Evolutionary conservation across 2,888 invertebrate species (phyloP).

Genomic region (Trachelus troglodyta): DNA sequence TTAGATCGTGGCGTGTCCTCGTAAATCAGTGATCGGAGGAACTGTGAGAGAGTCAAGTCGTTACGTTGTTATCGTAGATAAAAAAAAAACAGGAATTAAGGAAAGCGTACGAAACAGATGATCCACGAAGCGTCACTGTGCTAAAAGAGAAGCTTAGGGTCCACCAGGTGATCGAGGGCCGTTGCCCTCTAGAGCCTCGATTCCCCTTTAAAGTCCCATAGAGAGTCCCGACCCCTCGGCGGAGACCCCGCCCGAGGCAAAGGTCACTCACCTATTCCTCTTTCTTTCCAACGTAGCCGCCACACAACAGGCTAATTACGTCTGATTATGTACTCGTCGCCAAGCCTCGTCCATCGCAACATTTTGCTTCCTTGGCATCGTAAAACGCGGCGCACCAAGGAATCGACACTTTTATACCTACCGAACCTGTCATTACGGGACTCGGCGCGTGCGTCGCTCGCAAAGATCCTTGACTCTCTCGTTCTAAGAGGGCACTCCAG

Average conservation of each 20-base stretch:
- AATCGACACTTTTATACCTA: background rate
- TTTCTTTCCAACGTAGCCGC: slow-evolving; percentile 30
- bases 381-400: background rate
- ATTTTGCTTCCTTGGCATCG: background rate
- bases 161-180: slow-evolving; percentile 33
- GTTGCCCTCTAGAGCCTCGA: slow-evolving; percentile 34
- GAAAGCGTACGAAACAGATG: background rate
- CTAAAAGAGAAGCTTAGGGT: background rate
- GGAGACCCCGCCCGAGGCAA: slow-evolving; percentile 55
- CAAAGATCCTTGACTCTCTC: background rate
- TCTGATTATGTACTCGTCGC: slow-evolving; percentile 46
- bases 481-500: background rate
- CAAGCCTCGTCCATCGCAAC: background rate
- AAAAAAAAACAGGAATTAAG: background rate
- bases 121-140: background rate
- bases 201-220: slow-evolving; percentile 40
- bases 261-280: slow-evolving; percentile 57
- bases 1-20: slow-evolving; percentile 9
- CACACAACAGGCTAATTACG: slow-evolving; percentile 54
- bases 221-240: slow-evolving; percentile 33
- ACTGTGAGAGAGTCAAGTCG: background rate
- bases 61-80: background rate
- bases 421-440: slow-evolving; percentile 1
- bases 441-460: slow-evolving; percentile 2
- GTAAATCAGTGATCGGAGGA: background rate